A percentile compares a stretch with the other conserved stretches of the same genome.
Conservation (phyloP, 2,113 vertebrate genomes). For the Furnarius figulus region DNA sequence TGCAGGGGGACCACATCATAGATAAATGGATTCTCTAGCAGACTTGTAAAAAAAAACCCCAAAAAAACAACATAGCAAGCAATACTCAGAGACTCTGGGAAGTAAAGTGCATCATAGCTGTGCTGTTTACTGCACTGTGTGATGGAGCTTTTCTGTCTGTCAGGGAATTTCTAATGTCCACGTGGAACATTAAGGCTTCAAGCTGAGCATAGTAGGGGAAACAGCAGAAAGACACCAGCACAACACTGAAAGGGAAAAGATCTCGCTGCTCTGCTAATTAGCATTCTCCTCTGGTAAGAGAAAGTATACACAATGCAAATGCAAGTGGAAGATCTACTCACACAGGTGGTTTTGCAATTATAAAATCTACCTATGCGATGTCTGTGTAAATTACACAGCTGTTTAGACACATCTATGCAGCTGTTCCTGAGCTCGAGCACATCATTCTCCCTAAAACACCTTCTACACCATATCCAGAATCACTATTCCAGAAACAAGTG, state of each 20-base stretch:
- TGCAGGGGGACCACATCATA: background rate
- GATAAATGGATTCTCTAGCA: background rate
- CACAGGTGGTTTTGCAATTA: background rate
- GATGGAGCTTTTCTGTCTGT: background rate
- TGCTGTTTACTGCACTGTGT: background rate
- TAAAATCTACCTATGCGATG: background rate
- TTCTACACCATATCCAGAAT: background rate
- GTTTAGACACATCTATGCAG: background rate
- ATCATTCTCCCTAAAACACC: background rate
- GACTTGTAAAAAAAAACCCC: background rate
- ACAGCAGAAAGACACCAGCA: background rate
- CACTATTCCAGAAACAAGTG: background rate
- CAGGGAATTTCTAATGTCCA: background rate
- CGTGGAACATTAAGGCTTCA: background rate
- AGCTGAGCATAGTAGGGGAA: background rate
- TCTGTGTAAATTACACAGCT: background rate
- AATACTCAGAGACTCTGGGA: background rate
- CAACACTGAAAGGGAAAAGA: background rate
- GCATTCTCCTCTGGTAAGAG: background rate
- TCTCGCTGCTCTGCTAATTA: background rate
- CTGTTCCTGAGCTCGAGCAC: background rate
- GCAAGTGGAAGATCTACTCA: background rate
- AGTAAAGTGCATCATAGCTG: background rate
- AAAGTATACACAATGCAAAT: background rate
- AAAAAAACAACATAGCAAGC: background rate